A percentile compares a stretch with the other conserved stretches of the same genome.
Evolutionary conservation across 2,888 invertebrate genomes (phyloP).

Genomic region (Rhodophaea formosa): DNA sequence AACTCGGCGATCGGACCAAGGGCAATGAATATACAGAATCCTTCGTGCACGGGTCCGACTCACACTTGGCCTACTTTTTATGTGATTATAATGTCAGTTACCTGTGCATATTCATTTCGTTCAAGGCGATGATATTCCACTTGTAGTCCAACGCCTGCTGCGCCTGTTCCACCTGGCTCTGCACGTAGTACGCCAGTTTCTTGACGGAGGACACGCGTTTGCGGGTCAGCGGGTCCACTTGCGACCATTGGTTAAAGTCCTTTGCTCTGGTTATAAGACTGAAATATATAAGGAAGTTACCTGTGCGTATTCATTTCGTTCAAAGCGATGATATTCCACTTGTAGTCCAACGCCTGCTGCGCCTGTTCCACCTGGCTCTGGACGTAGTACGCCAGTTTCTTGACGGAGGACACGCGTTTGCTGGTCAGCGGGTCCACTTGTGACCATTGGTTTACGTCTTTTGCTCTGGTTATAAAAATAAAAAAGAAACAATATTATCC

Average conservation of each 20-base stretch:
- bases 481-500: no score
- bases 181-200: slow-evolving; percentile 85
- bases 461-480: no score
- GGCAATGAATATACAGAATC: no score
- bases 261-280: slow-evolving; percentile 53
- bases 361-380: slow-evolving; percentile 88
- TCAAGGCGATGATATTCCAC: slow-evolving; percentile 82
- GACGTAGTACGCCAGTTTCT: slow-evolving; percentile 85
- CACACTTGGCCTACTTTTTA: no score
- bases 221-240: slow-evolving; percentile 84
- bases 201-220: slow-evolving; percentile 86
- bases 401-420: slow-evolving; percentile 85
- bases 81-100: slow-evolving; percentile 31
- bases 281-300: no score
- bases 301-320: slow-evolving; percentile 62
- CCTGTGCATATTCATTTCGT: slow-evolving; percentile 65
- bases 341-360: slow-evolving; percentile 86
- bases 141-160: slow-evolving; percentile 87
- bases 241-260: slow-evolving; percentile 64
- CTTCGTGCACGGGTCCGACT: no score
- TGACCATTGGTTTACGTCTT: slow-evolving; percentile 64
- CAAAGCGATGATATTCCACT: slow-evolving; percentile 84
- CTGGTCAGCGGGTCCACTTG: slow-evolving; percentile 85
- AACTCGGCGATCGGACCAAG: no score
- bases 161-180: slow-evolving; percentile 87